Base-by-base conservation (phyloP, 2,113 vertebrate genomes). In the Rhinogobius similis region DNA sequence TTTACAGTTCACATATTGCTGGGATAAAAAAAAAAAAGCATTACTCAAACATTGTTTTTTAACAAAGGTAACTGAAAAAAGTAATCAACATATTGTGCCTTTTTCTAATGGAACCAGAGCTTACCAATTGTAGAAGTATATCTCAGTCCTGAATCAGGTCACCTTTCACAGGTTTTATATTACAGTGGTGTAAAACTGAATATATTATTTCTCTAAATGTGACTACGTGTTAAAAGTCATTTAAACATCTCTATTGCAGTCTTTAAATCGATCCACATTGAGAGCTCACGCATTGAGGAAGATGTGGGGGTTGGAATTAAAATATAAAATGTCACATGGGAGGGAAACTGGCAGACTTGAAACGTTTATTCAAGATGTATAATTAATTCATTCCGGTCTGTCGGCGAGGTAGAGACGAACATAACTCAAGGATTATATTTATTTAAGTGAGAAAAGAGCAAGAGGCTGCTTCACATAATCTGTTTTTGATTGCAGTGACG, bases 281-380 rank as follows among this genome's bases (percentile, higher is more conserved):
- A 18, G 36, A 64, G 4, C 32, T 55, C 0, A 67, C 41, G 62
- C 26, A 50, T 64, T 13, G 10, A 20, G 44, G 70, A 43, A 55
- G 36, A n/a, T 63, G 20, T 36, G 18, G 41, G 21, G 14, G 41
- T 63, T 61, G 32, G 62, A 79, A 77, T 76, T 67, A 16, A 67
- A 73, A 71, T 56, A 64, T n/a, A 44, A 68, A 63, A 53, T 55
- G 65, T 77, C 21, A 72, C 21, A 62, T 10, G 16, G 76, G 68
- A 70, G 56, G 44, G 39, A 63, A 43, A 63, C 39, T 63, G 62
- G 66, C n/a, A 24, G 20, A 59, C 55, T 67, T 78, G 46, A 59
- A 70, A 26, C 61, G 50, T 77, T 82, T 75, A 65, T 66, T 82
- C 36, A 61, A 39, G 65, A 65, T 72, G 65, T 48, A 26, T 68